Evolutionary conservation across 1,140 invertebrate genomes (phyloP).

Genomic region (Teleopsis dalmanni): DNA sequence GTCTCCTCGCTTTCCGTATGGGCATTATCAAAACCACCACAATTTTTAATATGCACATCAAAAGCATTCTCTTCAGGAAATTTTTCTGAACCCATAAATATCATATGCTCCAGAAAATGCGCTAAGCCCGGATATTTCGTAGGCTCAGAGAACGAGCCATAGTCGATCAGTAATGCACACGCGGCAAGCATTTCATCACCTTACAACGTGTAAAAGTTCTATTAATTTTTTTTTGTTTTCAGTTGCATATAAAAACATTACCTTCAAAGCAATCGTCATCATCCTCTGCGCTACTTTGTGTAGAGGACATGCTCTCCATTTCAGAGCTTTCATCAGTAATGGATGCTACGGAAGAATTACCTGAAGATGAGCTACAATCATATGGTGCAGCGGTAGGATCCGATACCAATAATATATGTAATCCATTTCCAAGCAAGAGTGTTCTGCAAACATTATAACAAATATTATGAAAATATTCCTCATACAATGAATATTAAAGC

Average conservation of each 20-base stretch:
- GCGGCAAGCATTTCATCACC: constrained; percentile 55
- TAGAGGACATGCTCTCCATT: constrained; percentile 25
- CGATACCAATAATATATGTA: constrained; percentile 60
- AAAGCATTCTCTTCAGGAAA: constrained; percentile 82
- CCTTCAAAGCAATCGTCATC: constrained; percentile 21
- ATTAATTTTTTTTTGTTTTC: no score
- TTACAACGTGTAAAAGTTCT: constrained; percentile 16
- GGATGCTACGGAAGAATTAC: constrained; percentile 22
- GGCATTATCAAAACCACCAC: constrained; percentile 75
- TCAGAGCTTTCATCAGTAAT: constrained; percentile 16
- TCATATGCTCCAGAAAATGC: constrained; percentile 94
- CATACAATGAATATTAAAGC: constrained; percentile 5
- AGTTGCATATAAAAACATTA: not conserved
- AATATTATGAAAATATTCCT: not conserved
- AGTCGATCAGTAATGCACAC: constrained; percentile 60
- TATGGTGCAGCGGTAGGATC: constrained; percentile 45
- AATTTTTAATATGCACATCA: constrained; percentile 70
- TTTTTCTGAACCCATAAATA: constrained; percentile 87
- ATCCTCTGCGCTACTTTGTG: constrained; percentile 27
- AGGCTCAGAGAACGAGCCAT: constrained; percentile 63
- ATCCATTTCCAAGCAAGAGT: constrained; percentile 57
- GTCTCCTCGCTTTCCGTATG: constrained; percentile 78
- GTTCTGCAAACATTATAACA: constrained; percentile 46
- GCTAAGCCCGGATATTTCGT: constrained; percentile 75
- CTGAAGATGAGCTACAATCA: constrained; percentile 29